Evolutionary conservation across 2,797 vertebrate genomes (phyloP), one percentile per base, ranked within the genome.

Genomic region (Notamacropus eugenii): DNA sequence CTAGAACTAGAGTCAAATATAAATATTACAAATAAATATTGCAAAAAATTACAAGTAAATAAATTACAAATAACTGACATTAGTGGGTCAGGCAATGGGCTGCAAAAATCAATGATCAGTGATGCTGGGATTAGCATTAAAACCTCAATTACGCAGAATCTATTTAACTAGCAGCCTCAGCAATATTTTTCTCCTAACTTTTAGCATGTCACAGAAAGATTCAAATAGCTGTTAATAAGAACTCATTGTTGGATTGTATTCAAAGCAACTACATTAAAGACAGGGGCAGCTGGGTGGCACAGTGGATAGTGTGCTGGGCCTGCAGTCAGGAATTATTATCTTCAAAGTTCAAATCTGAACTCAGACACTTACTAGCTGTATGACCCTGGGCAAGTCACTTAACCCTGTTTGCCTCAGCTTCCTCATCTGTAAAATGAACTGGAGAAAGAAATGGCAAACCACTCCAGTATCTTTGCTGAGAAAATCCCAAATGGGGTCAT

Each of bases 31-130:
- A 93, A 67, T 4, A 93, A 13, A 40, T 93, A 4, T 52, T 6
- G 52, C 6, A 52, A 34, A 95, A 92, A 94, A 92, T 91, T 82
- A 95, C 90, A 93, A 93, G 58, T 4, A 93, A 13, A 40, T 93
- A 2, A 52, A 52, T 52, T 52, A 52, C 50, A 52, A 52, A 52
- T 52, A 74, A 40, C 6, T 40, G 2, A 74, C 1, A 40, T 74
- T 8, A 40, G n/a, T 2, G n/a, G 62, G 34, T 4, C n/a, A 74
- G n/a, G n/a, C 16, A 22, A 40, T 9, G n/a, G n/a, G 19, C n/a
- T 74, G n/a, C 67, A 74, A 74, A 34, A 74, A 74, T 40, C 19
- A 74, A 74, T 74, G 67, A 74, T 5, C 5, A 67, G 34, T 67
- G 13, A 67, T 67, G 14, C 34, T 67, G 14, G 34, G 14, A 67